A percentile compares a stretch with the other conserved stretches of the same genome.
phyloP scores from a whole-genome alignment of 2,113 vertebrate species.

The Heloderma charlesbogerti region DNA sequence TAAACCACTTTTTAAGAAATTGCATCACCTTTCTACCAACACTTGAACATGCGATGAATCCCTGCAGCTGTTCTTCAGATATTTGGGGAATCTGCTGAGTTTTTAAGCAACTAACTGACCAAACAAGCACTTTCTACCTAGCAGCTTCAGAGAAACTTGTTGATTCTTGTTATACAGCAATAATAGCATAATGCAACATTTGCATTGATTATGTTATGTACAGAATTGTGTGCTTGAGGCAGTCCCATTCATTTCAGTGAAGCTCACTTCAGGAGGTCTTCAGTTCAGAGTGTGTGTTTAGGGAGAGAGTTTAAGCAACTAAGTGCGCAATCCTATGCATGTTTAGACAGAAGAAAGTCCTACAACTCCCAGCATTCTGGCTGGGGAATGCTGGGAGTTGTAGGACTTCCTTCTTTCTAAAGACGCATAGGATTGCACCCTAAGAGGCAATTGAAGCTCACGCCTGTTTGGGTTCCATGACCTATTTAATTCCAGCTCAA shows the following conservation, averaged over 20 bases:
- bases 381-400: no score
- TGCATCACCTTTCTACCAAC: rapidly evolving
- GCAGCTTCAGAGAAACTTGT: constrained; percentile 44
- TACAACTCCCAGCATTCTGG: no score
- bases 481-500: rapidly evolving
- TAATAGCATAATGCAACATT: constrained; percentile 43
- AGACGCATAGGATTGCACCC: no score
- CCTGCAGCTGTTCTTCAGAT: constrained; percentile 52
- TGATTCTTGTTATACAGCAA: constrained; percentile 60
- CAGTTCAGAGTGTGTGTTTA: background rate
- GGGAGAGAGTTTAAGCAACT: background rate
- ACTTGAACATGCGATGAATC: constrained; percentile 56
- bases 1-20: background rate
- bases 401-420: no score
- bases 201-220: constrained; percentile 27
- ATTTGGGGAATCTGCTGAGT: constrained; percentile 48
- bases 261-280: background rate
- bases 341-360: no score
- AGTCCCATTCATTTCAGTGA: background rate
- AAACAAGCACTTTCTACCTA: constrained; percentile 42
- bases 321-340: no score
- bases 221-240: constrained; percentile 29
- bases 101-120: constrained; percentile 53
- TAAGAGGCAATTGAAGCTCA: rapidly evolving
- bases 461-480: background rate